Base-by-base conservation (phyloP, 2,888 invertebrate species). In the Troides aeacus region DNA sequence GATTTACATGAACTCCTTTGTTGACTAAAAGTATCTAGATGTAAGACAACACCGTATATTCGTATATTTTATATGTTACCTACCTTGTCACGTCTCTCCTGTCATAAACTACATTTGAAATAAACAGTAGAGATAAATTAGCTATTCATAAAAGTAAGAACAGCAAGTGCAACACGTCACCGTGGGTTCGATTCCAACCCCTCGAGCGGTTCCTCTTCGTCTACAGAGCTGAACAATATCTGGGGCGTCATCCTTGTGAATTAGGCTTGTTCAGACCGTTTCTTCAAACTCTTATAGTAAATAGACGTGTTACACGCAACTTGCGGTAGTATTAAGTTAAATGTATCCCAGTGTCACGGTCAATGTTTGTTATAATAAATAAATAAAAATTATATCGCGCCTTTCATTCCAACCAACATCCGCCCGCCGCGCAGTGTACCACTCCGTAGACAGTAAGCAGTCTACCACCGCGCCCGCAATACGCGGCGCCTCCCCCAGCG, bases 1-100 rank as follows among this genome's bases (percentile, higher is more conserved):
- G 88, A 88, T 87, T 87, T 87, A 87, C 84, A 86, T 81, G 83
- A 87, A 84, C 79, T 86, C 46, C 12, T 86, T 86, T 81, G 82
- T 83, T 83, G 76, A 79, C 78, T 68, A 78, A 84, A 84, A 80
- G 76, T 21, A 62, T 72, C 77, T 83, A 86, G 79, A 62, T 74
- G 64, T 84, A 85, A 83, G 81, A 76, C 72, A 77, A 64, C 69
- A 46, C 64, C 53, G 79, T 79, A 80, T 81, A 79, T 82, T 69
- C 53, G 79, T 79, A 80, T 81, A 79, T 82, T 80, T 79, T 79
- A 71, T 79, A 81, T 81, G 79, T 79, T 84, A 81, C 75, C 70
- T 72, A 74, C 68, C 71, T 64, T 65, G 61, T 23, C 57, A n/a
- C 30, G 30, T 15, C 46, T 46, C 15, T 46, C 46, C 46, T 46